phyloP scores from a whole-genome alignment of 92 coral and sea anemone genomes.

The Anthopleura xanthogrammica region DNA sequence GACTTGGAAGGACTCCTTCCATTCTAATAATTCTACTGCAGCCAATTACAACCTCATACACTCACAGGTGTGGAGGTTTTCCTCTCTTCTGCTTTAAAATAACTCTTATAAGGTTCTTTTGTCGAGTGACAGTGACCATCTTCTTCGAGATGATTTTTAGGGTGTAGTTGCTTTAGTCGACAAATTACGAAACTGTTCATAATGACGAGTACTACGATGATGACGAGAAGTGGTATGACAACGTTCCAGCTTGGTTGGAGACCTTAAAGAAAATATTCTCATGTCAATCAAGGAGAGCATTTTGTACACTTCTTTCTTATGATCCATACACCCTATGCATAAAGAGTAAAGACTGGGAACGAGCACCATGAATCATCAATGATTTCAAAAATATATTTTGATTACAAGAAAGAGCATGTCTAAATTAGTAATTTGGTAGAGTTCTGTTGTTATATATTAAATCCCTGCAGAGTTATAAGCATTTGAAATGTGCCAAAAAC shows the following conservation, averaged over 20 bases:
- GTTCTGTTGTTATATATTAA: too few species aligned
- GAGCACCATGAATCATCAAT: too few species aligned
- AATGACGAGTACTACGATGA: slow-evolving; percentile 48
- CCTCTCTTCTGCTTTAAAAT: slow-evolving; percentile 2
- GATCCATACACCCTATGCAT: too few species aligned
- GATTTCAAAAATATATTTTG: too few species aligned
- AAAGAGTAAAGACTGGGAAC: too few species aligned
- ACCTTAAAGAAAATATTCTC: slow-evolving; percentile 16
- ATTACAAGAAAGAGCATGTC: too few species aligned
- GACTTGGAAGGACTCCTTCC: background rate
- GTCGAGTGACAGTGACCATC: background rate
- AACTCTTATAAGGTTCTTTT: background rate
- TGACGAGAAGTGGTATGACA: slow-evolving; percentile 54
- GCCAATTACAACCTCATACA: background rate
- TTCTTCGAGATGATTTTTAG: slow-evolving; percentile 14
- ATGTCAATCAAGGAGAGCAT: background rate
- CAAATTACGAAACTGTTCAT: slow-evolving; percentile 59
- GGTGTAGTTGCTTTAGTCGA: slow-evolving; percentile 30
- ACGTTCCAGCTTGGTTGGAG: slow-evolving; percentile 54
- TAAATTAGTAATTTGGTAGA: too few species aligned
- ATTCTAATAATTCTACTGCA: background rate
- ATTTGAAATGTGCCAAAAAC: too few species aligned
- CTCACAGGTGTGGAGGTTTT: slow-evolving; percentile 19
- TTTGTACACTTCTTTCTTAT: too few species aligned
- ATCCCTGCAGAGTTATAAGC: too few species aligned